Evolutionary conservation across 2,888 invertebrate genomes (phyloP).

Genomic region (Hartigia nigra): DNA sequence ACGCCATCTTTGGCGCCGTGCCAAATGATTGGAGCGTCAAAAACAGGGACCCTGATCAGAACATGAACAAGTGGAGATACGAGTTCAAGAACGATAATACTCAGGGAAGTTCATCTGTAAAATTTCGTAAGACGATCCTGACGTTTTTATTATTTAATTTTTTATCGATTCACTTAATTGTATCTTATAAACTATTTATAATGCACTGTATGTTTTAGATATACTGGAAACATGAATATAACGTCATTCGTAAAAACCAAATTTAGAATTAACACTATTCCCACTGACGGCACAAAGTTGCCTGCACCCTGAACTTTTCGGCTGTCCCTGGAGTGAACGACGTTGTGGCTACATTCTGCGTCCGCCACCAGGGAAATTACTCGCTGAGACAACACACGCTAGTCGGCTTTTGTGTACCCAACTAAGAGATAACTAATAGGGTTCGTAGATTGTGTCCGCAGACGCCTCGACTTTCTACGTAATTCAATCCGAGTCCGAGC

Average conservation of each 20-base stretch:
- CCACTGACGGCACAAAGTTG: neutral
- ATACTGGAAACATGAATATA: neutral
- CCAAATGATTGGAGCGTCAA: neutral
- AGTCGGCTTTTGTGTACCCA: conserved; percentile 36
- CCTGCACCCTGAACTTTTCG: neutral
- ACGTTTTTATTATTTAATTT: neutral
- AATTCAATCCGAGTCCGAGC: conserved; percentile 28
- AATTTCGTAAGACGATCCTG: neutral
- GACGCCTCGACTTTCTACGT: conserved; percentile 19
- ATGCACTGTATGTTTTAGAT: neutral
- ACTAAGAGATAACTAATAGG: conserved; percentile 45
- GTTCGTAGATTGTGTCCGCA: conserved; percentile 29
- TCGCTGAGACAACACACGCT: conserved; percentile 32
- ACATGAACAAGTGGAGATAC: neutral
- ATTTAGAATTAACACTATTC: neutral
- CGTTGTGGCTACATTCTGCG: conserved; percentile 12
- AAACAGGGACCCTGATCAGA: neutral
- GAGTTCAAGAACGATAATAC: neutral
- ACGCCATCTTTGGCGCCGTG: neutral
- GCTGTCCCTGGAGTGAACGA: conserved; percentile 1
- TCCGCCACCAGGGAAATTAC: conserved; percentile 26
- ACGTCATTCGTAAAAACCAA: neutral
- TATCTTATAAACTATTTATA: neutral
- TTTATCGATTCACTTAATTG: neutral
- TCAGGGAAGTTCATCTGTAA: neutral